Evolutionary conservation across 2,888 invertebrate genomes (phyloP), one percentile per base, ranked within the genome.

Genomic region (Scrobipalpa costella): DNA sequence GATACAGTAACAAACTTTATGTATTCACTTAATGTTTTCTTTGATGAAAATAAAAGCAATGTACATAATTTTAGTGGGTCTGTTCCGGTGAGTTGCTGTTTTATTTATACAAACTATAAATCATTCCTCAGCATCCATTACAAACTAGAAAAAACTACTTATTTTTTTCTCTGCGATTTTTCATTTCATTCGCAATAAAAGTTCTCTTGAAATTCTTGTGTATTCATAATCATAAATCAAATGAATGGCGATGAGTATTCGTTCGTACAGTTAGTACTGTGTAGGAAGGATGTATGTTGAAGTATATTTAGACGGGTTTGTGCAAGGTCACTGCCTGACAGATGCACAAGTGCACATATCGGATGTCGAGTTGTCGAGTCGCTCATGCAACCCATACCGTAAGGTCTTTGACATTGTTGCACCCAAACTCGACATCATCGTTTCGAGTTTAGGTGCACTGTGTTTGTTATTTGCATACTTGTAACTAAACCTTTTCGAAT

Each of bases 271-370:
- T 36, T 15, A n/a, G 15, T 15, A 47, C 13, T 7, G 50, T 21
- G 50, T 21, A 50, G 17, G 11, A 50, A n/a, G 19, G 15, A 15
- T 19, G 49, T 19, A 49, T 52, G 21, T 1, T 11, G 34, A 55
- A 1, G 34, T 55, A 55, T 55, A 34, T 34, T 55, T 33, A 34
- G 55, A 55, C 55, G 55, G 55, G 15, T 55, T 33, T 33, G 27
- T 7, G 11, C 27, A 34, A 33, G 55, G 55, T 55, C 55, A 34
- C 55, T 55, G 55, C 15, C 55, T 55, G 34, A 15, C 15, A 11
- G 15, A 15, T 15, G 40, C 40, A 36, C 36, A 15, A 27, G n/a
- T 52, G 52, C 52, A 52, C 19, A 52, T 52, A 34, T 34, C 55
- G 34, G 5, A 8, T 34, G 15, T 55, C 55, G 13, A 15, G 34